Percentiles rank a stretch among this genome's conserved stretches.
Conservation (phyloP, 2,888 invertebrate genomes). For the Elegia similella region DNA sequence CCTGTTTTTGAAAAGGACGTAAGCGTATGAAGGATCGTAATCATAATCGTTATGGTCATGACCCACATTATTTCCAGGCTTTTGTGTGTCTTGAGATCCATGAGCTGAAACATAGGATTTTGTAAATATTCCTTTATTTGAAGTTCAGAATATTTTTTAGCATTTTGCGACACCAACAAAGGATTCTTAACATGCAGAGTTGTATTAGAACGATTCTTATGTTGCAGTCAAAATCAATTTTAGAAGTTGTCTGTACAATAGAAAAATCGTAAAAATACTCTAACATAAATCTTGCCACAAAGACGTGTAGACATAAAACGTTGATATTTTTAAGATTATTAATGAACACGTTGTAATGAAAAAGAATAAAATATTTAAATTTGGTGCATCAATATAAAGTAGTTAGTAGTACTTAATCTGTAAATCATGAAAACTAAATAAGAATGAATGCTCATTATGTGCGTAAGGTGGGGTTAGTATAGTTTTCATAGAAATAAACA, state of each 20-base stretch:
- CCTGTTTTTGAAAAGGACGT: conserved; percentile 88
- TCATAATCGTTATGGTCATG: conserved; percentile 81
- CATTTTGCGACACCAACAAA: conserved; percentile 13
- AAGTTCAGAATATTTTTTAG: background rate
- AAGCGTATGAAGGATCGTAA: conserved; percentile 90
- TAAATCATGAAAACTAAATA: conserved; percentile 21
- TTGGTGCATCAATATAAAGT: conserved; percentile 10
- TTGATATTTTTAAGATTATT: background rate
- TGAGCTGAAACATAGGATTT: conserved; percentile 49
- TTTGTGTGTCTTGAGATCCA: conserved; percentile 45
- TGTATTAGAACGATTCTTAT: conserved; percentile 10
- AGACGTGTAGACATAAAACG: background rate
- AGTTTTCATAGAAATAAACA: background rate
- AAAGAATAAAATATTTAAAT: conserved; percentile 15
- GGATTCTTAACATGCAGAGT: conserved; percentile 14
- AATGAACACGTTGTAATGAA: conserved; percentile 11
- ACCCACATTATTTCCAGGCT: conserved; percentile 38
- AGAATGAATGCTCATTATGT: background rate
- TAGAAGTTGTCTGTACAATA: background rate
- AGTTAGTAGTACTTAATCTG: conserved; percentile 14
- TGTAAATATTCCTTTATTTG: background rate
- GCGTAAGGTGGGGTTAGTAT: background rate
- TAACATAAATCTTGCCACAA: background rate
- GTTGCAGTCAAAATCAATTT: conserved; percentile 6
- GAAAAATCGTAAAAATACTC: conserved; percentile 11